phyloP scores from a whole-genome alignment of 92 coral and sea anemone species.

The Zoanthus sansibaricus region DNA sequence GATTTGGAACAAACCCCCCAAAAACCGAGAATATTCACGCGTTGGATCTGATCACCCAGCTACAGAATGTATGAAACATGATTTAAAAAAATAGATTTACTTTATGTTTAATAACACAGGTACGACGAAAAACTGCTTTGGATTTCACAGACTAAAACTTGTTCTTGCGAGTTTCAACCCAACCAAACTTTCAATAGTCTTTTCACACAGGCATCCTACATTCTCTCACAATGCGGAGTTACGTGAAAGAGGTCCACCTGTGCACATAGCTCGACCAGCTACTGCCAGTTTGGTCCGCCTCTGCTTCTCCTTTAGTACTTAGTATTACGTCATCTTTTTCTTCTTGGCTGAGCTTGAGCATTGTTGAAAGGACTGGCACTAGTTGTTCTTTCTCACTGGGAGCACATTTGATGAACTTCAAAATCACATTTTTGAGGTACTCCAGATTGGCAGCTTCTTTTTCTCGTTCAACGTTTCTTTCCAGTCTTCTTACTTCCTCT shows the following conservation, averaged over 20 bases:
- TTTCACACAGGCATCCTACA: not conserved
- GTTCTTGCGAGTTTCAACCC: not conserved
- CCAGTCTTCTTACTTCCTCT: conserved; percentile 96
- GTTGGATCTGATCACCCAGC: too few relatives aligned
- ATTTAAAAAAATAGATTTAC: too few relatives aligned
- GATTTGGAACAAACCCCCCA: too few relatives aligned
- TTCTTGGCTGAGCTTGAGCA: conserved; percentile 97
- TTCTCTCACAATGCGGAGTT: not conserved
- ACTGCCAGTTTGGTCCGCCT: conserved; percentile 75
- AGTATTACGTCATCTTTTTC: conserved; percentile 83
- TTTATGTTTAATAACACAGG: too few relatives aligned
- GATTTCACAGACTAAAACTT: not conserved
- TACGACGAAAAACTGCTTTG: not conserved
- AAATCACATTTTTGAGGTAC: conserved; percentile 94
- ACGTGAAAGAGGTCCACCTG: conserved; percentile 94
- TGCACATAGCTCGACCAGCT: conserved; percentile 97
- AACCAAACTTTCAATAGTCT: too few relatives aligned
- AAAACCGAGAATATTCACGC: too few relatives aligned
- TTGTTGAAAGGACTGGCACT: conserved; percentile 94
- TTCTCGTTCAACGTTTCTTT: conserved; percentile 96
- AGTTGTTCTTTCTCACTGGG: conserved; percentile 93
- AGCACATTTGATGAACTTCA: conserved; percentile 90
- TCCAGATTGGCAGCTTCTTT: conserved; percentile 92
- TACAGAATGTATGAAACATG: too few relatives aligned
- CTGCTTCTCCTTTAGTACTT: conserved; percentile 90